Conservation (phyloP, 1,140 invertebrate species). For the Bombyx mandarina region DNA sequence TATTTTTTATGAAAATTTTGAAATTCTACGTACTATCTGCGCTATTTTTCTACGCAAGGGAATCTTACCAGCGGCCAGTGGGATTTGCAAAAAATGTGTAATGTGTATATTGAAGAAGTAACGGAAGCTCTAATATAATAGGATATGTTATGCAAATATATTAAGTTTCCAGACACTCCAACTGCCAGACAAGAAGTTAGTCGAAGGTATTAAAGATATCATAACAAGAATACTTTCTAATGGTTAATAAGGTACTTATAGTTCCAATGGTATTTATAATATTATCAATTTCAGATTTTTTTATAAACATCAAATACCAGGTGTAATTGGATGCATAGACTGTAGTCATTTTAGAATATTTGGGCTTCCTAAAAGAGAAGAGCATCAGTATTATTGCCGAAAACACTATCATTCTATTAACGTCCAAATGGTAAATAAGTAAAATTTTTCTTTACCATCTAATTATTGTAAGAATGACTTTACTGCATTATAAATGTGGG, state of each 20-base stretch:
- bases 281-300: constrained; percentile 15
- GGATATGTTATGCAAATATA: constrained; percentile 10
- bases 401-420: constrained; percentile 25
- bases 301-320: constrained; percentile 14
- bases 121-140: constrained; percentile 8
- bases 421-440: constrained; percentile 25
- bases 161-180: constrained; percentile 10
- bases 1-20: constrained; percentile 1
- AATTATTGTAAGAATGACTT: constrained; percentile 5
- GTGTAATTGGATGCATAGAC: constrained; percentile 20
- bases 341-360: constrained; percentile 20
- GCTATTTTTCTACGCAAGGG: constrained; percentile 12
- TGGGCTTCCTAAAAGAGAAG: constrained; percentile 10
- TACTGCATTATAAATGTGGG: constrained; percentile 1
- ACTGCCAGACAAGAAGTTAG: constrained; percentile 10
- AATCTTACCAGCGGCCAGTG: constrained; percentile 11
- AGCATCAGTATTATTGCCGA: constrained; percentile 19
- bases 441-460: constrained; percentile 1
- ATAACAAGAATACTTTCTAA: too few species aligned
- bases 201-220: constrained; percentile 6
- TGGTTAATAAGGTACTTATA: too few species aligned
- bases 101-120: constrained; percentile 15
- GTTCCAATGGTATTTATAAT: not conserved
- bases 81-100: constrained; percentile 14
- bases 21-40: constrained; percentile 9